Evolutionary conservation across 2,797 vertebrate species (phyloP), one percentile per base, ranked within the genome.

Genomic region (Lutjanus argentimaculatus): DNA sequence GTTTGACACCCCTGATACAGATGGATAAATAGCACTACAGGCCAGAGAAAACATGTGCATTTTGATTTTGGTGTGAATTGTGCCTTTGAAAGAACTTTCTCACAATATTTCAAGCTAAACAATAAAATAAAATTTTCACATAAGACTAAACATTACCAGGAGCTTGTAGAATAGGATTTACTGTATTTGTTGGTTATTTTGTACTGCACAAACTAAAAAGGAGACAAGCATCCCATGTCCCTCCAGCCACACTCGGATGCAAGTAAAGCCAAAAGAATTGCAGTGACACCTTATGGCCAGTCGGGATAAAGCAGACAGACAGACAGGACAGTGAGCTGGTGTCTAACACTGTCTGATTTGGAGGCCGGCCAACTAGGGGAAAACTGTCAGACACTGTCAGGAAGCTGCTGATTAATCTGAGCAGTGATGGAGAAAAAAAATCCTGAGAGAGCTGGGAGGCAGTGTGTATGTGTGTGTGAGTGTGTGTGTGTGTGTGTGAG

Each of bases 361-460:
- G 86, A 90, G 49, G 48, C 67, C 12, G 17, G 52, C 77, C 86
- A 90, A 88, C 85, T 81, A 59, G 79, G 72, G 72, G 77, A 62
- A 84, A 91, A 75, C 88, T 88, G 89, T 89, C 88, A 90, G 88
- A 86, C 80, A 61, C 80, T 80, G 68, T 75, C 84, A 89, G 84
- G 81, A 89, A 88, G 85, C 89, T 84, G 77, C 87, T 89, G 89
- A 90, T 89, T 89, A 88, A 89, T 89, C 88, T 80, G 87, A 89
- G 84, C 85, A 86, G 77, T 71, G 84, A 90, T 86, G 81, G 90
- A 89, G 84, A n/a, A 83, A 76, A 83, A 75, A 19, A n/a, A 69
- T 62, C 82, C 85, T 21, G 58, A 59, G 83, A 84, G 83, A 77
- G 63, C 83, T 40, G 51, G 14, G 63, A 82, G 53, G 52, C 15